Percentiles rank a stretch among this genome's conserved stretches.
Conservation (phyloP, 2,113 vertebrate genomes). For the Mormyrus lacerda region DNA sequence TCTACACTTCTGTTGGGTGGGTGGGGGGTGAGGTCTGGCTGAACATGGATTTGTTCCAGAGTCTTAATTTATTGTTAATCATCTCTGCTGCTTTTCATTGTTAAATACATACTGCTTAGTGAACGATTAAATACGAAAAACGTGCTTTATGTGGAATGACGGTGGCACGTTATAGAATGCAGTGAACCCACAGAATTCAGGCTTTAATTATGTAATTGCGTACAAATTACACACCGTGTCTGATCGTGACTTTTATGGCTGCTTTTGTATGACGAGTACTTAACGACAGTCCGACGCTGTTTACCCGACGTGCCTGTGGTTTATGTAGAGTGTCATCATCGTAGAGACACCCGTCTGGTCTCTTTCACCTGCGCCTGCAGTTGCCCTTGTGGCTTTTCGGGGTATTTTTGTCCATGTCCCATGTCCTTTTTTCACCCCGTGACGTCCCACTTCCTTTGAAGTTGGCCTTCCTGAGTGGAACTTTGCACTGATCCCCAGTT, state of each 20-base stretch:
- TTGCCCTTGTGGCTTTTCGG: neutral
- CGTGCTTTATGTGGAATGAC: neutral
- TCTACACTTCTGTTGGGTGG: neutral
- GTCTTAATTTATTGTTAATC: neutral
- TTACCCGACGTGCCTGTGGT: neutral
- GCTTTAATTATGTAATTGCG: neutral
- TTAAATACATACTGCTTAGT: neutral
- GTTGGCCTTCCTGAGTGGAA: neutral
- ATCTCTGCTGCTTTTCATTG: neutral
- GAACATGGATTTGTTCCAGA: neutral
- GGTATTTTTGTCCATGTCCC: neutral
- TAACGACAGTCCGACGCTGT: neutral
- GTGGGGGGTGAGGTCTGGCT: neutral
- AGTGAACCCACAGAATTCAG: neutral
- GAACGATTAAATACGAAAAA: neutral
- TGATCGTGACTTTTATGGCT: neutral
- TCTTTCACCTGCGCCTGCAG: neutral
- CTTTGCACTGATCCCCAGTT: neutral
- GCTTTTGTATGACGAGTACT: neutral
- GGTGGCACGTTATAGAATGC: neutral
- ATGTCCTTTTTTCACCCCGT: neutral
- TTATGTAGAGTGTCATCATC: neutral
- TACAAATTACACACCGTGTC: neutral
- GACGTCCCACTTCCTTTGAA: neutral
- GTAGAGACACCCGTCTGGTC: neutral